These are phyloP conservation scores for Phaedon cochleariae DNA, from an alignment of 2,888 invertebrate genomes.

Conservation along the genomic window DNA sequence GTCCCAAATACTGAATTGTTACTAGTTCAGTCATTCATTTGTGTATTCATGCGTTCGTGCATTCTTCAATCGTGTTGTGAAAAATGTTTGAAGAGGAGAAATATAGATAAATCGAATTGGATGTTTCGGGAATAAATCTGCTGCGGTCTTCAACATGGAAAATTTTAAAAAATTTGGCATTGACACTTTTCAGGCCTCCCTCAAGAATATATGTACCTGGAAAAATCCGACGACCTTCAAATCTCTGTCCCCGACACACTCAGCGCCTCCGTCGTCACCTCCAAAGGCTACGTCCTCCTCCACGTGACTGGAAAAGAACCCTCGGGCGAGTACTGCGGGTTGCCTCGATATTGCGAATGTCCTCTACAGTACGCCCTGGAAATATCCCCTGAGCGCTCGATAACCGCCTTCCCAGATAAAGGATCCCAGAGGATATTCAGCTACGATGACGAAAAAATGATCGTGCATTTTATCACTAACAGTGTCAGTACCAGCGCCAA, in stretches of 20 bases:
- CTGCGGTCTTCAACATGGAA: no score
- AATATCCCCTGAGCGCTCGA: constrained; percentile 52
- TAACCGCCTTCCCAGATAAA: constrained; percentile 48
- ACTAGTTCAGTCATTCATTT: no score
- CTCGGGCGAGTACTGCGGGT: constrained; percentile 49
- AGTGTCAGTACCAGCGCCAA: constrained; percentile 50
- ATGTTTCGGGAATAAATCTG: no score
- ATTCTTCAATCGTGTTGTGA: no score
- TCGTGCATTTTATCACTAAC: constrained; percentile 54
- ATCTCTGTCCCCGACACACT: constrained; percentile 49
- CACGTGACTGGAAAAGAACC: constrained; percentile 49
- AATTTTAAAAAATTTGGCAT: no score
- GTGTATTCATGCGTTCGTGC: no score
- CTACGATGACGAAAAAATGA: constrained; percentile 50
- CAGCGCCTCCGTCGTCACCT: constrained; percentile 45
- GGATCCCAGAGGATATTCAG: constrained; percentile 54
- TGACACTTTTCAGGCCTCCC: constrained; percentile 53
- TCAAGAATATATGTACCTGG: constrained; percentile 55
- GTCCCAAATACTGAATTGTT: no score
- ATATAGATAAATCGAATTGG: no score
- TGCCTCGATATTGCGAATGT: constrained; percentile 53
- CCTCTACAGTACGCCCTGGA: constrained; percentile 53
- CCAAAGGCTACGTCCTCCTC: constrained; percentile 48
- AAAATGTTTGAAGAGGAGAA: no score
- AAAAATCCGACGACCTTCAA: constrained; percentile 53